A percentile compares a stretch with the other conserved stretches of the same genome.
Conservation (phyloP, 1,140 invertebrate species). For the Neomicropteryx cornuta region DNA sequence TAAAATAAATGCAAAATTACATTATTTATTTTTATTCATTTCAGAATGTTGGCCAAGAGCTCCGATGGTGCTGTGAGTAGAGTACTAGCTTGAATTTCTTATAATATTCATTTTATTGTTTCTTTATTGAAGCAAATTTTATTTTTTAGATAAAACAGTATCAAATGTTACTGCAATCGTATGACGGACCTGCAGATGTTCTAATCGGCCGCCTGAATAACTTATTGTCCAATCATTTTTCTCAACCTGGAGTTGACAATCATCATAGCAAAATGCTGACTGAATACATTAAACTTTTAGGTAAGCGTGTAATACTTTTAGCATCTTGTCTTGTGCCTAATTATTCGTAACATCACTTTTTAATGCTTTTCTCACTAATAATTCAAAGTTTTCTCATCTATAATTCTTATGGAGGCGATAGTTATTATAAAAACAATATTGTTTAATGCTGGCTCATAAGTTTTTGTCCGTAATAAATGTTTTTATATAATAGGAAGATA, state of each 20-base stretch:
- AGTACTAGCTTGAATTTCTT: constrained; percentile 5
- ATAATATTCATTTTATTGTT: constrained; percentile 7
- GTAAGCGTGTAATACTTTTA: constrained; percentile 18
- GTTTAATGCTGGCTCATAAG: too few relatives aligned
- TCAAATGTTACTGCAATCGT: constrained; percentile 29
- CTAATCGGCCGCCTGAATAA: constrained; percentile 27
- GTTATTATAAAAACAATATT: too few relatives aligned
- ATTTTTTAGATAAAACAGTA: constrained; percentile 37
- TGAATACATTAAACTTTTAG: constrained; percentile 37
- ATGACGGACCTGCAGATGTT: constrained; percentile 25
- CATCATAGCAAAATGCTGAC: constrained; percentile 29
- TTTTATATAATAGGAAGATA: too few relatives aligned
- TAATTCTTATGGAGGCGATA: too few relatives aligned
- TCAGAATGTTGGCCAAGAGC: constrained; percentile 41
- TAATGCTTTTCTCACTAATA: too few relatives aligned
- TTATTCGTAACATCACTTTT: too few relatives aligned
- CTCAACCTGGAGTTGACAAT: constrained; percentile 27
- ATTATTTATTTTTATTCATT: constrained; percentile 18
- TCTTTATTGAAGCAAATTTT: constrained; percentile 6
- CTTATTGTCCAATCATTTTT: constrained; percentile 32
- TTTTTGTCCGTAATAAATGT: too few relatives aligned
- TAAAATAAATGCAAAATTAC: constrained; percentile 5
- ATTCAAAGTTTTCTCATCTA: too few relatives aligned
- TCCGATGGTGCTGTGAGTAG: constrained; percentile 41
- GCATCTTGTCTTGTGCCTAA: too few relatives aligned